phyloP scores from a whole-genome alignment of 2,888 invertebrate genomes.

The Nesidiocoris tenuis region DNA sequence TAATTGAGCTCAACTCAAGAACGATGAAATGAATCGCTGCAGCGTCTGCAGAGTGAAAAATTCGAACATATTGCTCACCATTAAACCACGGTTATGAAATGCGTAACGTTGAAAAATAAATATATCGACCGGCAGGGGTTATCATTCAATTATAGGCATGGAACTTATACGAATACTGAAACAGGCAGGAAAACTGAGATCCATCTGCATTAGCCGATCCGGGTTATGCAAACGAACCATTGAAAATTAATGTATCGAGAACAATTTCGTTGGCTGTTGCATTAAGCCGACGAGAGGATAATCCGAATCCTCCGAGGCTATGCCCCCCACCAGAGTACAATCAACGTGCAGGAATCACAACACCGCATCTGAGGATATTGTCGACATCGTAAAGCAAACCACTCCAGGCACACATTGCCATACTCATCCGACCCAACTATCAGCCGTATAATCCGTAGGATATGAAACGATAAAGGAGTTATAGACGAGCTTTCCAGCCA shows the following conservation, averaged over 20 bases:
- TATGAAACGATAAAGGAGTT: not conserved
- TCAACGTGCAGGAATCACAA: not conserved
- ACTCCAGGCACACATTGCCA: not conserved
- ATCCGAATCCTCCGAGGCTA: not conserved
- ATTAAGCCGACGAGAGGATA: not conserved
- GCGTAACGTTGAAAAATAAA: too few relatives aligned
- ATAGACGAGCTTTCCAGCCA: not conserved
- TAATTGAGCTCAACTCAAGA: too few relatives aligned
- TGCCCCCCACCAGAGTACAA: not conserved
- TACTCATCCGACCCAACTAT: not conserved
- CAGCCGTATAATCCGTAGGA: not conserved
- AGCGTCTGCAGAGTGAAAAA: too few relatives aligned
- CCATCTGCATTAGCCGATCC: slow-evolving; percentile 26
- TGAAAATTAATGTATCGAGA: slow-evolving; percentile 36
- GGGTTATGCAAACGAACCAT: slow-evolving; percentile 33
- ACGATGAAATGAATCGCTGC: too few relatives aligned
- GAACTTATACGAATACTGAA: not conserved
- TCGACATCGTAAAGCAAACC: not conserved
- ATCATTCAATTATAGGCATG: too few relatives aligned
- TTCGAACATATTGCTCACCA: too few relatives aligned
- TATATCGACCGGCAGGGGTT: too few relatives aligned
- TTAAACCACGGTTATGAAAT: too few relatives aligned
- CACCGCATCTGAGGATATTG: not conserved
- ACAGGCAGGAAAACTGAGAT: not conserved
- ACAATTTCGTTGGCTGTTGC: slow-evolving; percentile 20